Evolutionary conservation across 2,888 invertebrate species (phyloP).

Genomic region (Patella ulyssiponensis): DNA sequence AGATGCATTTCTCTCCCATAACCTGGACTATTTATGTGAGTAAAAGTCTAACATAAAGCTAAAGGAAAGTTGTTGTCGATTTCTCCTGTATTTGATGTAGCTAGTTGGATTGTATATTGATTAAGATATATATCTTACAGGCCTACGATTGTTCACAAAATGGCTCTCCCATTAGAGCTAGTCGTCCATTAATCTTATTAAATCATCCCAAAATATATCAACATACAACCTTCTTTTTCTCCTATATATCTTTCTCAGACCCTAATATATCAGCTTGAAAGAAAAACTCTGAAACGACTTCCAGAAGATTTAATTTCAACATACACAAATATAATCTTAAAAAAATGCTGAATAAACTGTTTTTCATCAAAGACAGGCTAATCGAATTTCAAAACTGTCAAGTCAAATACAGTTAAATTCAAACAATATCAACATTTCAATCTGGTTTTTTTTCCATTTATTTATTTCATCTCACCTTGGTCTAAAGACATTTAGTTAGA

Average conservation of each 20-base stretch:
- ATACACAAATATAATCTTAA: too few species aligned
- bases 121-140: constrained; percentile 12
- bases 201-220: neutral
- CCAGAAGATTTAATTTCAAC: too few species aligned
- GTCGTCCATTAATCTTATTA: constrained; percentile 6
- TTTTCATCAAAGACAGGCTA: too few species aligned
- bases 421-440: too few species aligned
- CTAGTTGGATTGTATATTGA: neutral
- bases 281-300: too few species aligned
- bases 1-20: neutral
- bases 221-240: neutral
- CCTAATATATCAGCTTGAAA: too few species aligned
- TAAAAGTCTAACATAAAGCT: neutral
- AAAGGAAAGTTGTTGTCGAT: neutral
- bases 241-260: neutral
- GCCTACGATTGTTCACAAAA: neutral
- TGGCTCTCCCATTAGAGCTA: constrained; percentile 2
- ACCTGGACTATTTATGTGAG: neutral
- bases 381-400: too few species aligned
- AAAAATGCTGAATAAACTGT: too few species aligned
- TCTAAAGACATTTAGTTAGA: too few species aligned
- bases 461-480: too few species aligned
- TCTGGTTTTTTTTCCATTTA: too few species aligned
- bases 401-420: too few species aligned
- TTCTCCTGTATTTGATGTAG: neutral